Evolutionary conservation across 2,888 invertebrate genomes (phyloP).

Genomic region (Leucoptera coffeella): DNA sequence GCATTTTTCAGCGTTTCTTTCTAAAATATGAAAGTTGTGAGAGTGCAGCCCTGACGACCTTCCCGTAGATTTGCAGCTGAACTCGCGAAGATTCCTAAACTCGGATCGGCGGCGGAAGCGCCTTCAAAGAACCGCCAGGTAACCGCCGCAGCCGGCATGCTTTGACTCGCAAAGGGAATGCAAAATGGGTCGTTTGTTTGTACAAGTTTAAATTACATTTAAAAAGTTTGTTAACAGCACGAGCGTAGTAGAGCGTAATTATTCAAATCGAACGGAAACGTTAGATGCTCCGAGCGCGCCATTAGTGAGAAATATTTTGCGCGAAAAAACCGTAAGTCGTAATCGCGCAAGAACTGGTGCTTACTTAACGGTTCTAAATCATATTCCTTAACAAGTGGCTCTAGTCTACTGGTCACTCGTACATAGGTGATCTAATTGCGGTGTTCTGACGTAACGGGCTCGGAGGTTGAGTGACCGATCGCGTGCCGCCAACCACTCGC

Average conservation of each 20-base stretch:
- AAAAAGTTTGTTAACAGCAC: slow-evolving; percentile 39
- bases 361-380: slow-evolving; percentile 35
- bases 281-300: too few species aligned
- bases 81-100: too few species aligned
- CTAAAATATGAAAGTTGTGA: too few species aligned
- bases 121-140: too few species aligned
- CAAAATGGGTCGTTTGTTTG: slow-evolving; percentile 30
- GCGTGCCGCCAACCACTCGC: slow-evolving; percentile 27
- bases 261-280: slow-evolving; percentile 11
- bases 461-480: slow-evolving; percentile 43
- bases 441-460: slow-evolving; percentile 40
- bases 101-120: too few species aligned
- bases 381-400: slow-evolving; percentile 13
- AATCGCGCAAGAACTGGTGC: slow-evolving; percentile 19
- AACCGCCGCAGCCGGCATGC: slow-evolving; percentile 28
- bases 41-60: too few species aligned
- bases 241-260: slow-evolving; percentile 13
- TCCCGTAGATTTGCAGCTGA: too few species aligned
- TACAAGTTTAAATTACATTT: slow-evolving; percentile 47
- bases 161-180: slow-evolving; percentile 36
- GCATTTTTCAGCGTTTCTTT: too few species aligned
- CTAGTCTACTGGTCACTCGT: slow-evolving; percentile 24
- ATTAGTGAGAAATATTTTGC: neutral
- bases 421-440: slow-evolving; percentile 48
- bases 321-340: neutral